A percentile compares a stretch with the other conserved stretches of the same genome.
phyloP scores from a whole-genome alignment of 2,888 invertebrate genomes.

The Aelia acuminata region DNA sequence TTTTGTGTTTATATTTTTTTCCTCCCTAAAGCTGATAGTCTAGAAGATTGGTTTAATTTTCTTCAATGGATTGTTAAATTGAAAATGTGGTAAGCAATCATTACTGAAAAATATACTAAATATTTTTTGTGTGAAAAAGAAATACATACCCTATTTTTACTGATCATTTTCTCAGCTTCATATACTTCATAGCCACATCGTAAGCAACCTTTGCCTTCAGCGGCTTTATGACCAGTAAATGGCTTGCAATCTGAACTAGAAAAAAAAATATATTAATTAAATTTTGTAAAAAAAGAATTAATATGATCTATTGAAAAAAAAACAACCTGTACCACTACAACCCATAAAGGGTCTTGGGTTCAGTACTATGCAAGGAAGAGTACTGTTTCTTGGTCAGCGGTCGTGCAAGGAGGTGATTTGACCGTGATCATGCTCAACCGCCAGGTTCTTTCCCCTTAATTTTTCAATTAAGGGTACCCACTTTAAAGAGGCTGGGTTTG shows the following conservation, averaged over 20 bases:
- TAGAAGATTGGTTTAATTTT: neutral
- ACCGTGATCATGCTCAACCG: too few species aligned
- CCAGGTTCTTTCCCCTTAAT: too few species aligned
- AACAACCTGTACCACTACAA: too few species aligned
- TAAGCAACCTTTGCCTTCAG: slow-evolving; percentile 84
- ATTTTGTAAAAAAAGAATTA: neutral
- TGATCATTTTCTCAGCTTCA: slow-evolving; percentile 97
- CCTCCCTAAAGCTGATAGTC: neutral
- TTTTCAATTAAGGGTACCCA: too few species aligned
- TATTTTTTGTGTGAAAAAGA: neutral
- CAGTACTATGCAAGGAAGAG: too few species aligned
- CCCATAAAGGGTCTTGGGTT: too few species aligned
- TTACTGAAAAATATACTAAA: neutral
- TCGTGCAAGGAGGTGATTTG: too few species aligned
- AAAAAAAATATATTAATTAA: slow-evolving; percentile 60
- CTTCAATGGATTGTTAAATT: neutral
- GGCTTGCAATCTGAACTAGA: slow-evolving; percentile 81
- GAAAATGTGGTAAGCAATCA: neutral
- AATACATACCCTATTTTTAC: slow-evolving; percentile 80
- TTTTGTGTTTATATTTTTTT: neutral
- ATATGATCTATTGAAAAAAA: too few species aligned
- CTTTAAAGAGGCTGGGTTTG: too few species aligned
- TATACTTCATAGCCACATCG: slow-evolving; percentile 93
- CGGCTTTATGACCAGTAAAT: slow-evolving; percentile 81
- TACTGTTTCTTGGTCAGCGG: too few species aligned